Conservation (phyloP, 2,113 vertebrate genomes). For the Tapirus terrestris region DNA sequence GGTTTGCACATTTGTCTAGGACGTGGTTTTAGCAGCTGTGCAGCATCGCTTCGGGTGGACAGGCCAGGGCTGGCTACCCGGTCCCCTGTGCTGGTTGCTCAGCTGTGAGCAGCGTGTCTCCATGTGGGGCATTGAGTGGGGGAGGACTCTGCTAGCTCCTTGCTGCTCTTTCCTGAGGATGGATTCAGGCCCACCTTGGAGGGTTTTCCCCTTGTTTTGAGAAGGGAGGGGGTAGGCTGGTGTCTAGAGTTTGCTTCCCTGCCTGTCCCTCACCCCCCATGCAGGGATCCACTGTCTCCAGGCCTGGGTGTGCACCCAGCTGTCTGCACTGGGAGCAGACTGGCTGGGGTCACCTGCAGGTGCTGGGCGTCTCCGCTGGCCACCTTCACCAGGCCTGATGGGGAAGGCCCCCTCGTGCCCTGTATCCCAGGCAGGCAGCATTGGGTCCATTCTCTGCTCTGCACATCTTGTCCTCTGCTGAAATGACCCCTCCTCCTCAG, state of each 20-base stretch:
- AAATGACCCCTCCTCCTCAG: neutral
- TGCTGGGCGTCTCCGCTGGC: too few species aligned
- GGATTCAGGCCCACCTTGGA: neutral
- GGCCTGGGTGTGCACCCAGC: neutral
- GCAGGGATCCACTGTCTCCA: neutral
- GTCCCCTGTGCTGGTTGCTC: accelerated
- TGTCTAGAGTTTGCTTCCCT: neutral
- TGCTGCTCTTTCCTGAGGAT: neutral
- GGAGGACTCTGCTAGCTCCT: accelerated
- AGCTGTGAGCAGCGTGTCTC: accelerated
- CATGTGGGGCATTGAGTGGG: accelerated
- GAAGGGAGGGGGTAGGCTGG: neutral
- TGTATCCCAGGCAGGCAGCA: accelerated
- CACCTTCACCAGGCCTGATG: neutral
- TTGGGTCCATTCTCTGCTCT: neutral
- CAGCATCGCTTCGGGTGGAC: neutral
- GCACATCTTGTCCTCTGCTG: neutral
- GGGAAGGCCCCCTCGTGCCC: accelerated
- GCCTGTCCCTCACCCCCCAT: neutral
- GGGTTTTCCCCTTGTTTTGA: neutral
- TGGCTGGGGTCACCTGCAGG: accelerated
- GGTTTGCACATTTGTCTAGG: neutral
- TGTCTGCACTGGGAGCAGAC: accelerated
- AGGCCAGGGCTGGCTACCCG: neutral
- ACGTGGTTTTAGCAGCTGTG: neutral